Evolutionary conservation across 2,113 vertebrate species (phyloP), one percentile per base, ranked within the genome.

Genomic region (Heterotilapia buettikoferi): DNA sequence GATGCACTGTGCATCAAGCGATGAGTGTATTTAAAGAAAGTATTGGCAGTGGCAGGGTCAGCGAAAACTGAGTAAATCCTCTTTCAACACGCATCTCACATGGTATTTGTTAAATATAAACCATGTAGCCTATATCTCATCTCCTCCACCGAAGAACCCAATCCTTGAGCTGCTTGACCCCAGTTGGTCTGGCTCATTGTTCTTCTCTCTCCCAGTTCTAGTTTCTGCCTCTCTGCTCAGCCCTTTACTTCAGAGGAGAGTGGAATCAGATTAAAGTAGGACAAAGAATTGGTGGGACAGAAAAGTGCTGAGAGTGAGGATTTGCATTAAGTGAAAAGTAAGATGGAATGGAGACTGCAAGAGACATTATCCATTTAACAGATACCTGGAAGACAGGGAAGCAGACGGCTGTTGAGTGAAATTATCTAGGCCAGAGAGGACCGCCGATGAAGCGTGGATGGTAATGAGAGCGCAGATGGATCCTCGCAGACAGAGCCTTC

Each of bases 251-350:
- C 16, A 40, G 84, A 92, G 56, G 36, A 86, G 63, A 43, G 63
- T 53, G 47, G 91, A 88, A 91, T 91, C 68, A 86, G 90, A 89
- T 94, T 93, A 88, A 95, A 94, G 93, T 90, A 93, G 92, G 94
- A 87, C 92, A 93, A 89, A 94, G 90, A 91, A 92, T 52, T 13
- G 43, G 82, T 18, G 50, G 82, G 61, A 79, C 18, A 9, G 68
- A 43, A 89, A 94, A 92, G 84, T 92, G 92, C 90, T 93, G 91
- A 93, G 90, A 84, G 80, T 84, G 53, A 84, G 84, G 86, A 89
- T 93, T 94, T 92, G 84, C 86, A 92, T 90, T 86, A 90, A 90
- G 90, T 80, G 53, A 84, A 91, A 84, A 88, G 82, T 80, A 89
- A 85, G 85, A 90, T 29, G 85, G 56, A 71, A 81, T 6, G 76